A percentile compares a stretch with the other conserved stretches of the same genome.
phyloP scores from a whole-genome alignment of 2,113 vertebrate species.

The Ploceus nigricollis region DNA sequence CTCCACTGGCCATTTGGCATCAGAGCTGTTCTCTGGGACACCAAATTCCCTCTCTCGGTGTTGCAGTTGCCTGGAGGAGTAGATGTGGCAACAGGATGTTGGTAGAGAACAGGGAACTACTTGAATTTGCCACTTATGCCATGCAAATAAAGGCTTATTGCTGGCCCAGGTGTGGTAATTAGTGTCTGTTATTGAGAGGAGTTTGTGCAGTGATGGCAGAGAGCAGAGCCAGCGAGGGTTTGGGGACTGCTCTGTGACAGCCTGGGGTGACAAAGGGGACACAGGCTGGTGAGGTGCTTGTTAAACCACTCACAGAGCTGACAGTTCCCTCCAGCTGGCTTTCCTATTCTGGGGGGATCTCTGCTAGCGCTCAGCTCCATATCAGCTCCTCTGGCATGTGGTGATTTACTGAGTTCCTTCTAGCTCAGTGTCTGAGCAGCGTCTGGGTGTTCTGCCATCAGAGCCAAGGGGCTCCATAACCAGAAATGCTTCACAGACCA shows the following conservation, averaged over 20 bases:
- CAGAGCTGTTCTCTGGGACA: background rate
- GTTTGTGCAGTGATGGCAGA: background rate
- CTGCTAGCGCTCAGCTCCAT: background rate
- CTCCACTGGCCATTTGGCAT: background rate
- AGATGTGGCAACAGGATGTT: conserved; percentile 62
- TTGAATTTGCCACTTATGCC: conserved; percentile 18
- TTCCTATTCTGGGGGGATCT: background rate
- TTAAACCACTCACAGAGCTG: background rate
- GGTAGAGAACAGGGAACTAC: conserved; percentile 58
- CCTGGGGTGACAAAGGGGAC: background rate
- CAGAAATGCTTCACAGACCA: background rate
- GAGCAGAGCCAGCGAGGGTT: accelerated
- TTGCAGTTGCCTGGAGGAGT: conserved; percentile 54
- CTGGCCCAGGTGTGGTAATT: background rate
- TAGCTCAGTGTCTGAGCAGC: background rate
- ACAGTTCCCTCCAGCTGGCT: background rate
- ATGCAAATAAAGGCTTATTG: background rate
- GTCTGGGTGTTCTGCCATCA: background rate
- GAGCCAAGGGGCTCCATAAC: background rate
- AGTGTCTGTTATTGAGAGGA: background rate
- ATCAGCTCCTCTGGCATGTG: background rate
- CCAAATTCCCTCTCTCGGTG: background rate
- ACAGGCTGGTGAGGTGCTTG: background rate
- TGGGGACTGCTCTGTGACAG: background rate
- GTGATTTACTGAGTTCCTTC: background rate